phyloP scores from a whole-genome alignment of 1,140 invertebrate species.

The Colletes latitarsis region DNA sequence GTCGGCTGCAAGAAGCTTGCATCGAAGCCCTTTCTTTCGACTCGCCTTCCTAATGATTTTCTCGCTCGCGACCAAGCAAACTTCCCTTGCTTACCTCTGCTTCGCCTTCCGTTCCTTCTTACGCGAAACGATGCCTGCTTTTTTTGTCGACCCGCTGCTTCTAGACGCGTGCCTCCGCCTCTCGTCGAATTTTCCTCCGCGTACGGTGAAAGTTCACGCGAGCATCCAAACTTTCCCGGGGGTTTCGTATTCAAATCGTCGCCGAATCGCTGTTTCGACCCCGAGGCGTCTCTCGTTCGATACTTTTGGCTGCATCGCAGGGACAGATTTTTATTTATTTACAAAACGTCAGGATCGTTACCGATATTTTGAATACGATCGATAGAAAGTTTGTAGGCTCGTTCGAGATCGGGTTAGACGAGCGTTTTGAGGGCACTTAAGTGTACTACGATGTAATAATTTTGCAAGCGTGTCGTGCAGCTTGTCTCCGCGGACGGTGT shows the following conservation, averaged over 20 bases:
- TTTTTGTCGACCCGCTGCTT: conserved; percentile 10
- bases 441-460: too few species aligned
- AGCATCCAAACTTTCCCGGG: not conserved
- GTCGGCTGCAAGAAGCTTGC: conserved; percentile 68
- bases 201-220: not conserved
- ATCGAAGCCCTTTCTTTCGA: conserved; percentile 57
- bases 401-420: too few species aligned
- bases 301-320: too few species aligned
- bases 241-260: conserved; percentile 13
- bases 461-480: too few species aligned
- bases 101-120: too few species aligned
- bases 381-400: too few species aligned
- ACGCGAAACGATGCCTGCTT: conserved; percentile 2
- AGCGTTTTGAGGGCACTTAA: too few species aligned
- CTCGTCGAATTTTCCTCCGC: not conserved
- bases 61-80: conserved; percentile 32
- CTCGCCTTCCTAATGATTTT: conserved; percentile 64
- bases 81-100: not conserved
- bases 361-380: too few species aligned
- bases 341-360: too few species aligned
- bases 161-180: not conserved
- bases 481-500: too few species aligned
- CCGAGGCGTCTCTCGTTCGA: not conserved
- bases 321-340: too few species aligned
- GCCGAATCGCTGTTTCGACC: not conserved